Evolutionary conservation across 2,113 vertebrate species (phyloP).

Genomic region (Tupaia tana): DNA sequence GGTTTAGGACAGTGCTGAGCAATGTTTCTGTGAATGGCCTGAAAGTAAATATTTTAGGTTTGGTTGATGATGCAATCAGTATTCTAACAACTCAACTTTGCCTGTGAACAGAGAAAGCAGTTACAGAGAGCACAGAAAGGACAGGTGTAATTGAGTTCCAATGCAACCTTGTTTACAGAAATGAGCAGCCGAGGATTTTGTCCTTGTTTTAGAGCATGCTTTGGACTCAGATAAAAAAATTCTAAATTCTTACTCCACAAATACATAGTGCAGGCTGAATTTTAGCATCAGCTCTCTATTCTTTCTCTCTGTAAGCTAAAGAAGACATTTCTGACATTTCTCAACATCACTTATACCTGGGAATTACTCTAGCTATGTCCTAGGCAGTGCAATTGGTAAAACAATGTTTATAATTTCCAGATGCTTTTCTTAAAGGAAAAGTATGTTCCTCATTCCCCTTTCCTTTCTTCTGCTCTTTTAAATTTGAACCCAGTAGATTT

Average conservation of each 20-base stretch:
- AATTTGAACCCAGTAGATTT: background rate
- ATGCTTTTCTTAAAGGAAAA: background rate
- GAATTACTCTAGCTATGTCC: background rate
- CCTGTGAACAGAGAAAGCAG: background rate
- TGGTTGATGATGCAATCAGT: background rate
- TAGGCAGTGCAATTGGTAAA: background rate
- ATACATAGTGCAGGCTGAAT: background rate
- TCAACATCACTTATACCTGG: background rate
- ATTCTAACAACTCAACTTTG: background rate
- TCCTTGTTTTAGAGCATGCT: background rate
- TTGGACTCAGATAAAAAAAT: background rate
- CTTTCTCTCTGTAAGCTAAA: background rate
- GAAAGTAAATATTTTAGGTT: background rate
- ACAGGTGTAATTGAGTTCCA: background rate
- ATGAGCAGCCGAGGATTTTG: background rate
- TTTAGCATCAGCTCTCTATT: background rate
- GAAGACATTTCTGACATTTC: background rate
- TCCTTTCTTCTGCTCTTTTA: background rate
- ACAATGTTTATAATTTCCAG: background rate
- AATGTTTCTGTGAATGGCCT: background rate
- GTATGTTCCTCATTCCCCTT: rapidly evolving
- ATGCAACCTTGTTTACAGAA: background rate
- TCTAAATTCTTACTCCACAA: background rate
- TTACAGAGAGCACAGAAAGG: background rate
- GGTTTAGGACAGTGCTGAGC: background rate